Evolutionary conservation across 2,888 invertebrate species (phyloP).

Genomic region (Magallana nippona): DNA sequence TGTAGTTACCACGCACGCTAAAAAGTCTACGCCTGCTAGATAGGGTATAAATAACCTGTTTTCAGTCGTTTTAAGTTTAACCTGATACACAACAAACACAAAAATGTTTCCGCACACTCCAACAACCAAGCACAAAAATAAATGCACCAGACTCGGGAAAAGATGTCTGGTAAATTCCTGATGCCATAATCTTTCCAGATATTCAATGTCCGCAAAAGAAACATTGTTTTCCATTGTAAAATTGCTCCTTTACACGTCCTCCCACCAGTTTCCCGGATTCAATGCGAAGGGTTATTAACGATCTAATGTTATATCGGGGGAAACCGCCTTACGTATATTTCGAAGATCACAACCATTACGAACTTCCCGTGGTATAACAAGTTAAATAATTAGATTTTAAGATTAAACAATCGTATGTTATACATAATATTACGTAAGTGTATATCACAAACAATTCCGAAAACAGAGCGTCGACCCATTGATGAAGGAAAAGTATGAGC

Average conservation of each 20-base stretch:
- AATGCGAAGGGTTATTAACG: too few relatives aligned
- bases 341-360: too few relatives aligned
- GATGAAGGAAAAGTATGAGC: too few relatives aligned
- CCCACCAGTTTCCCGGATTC: too few relatives aligned
- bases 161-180: conserved; percentile 1
- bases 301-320: too few relatives aligned
- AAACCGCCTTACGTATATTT: too few relatives aligned
- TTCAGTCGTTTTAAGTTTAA: background rate
- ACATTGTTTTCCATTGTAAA: background rate
- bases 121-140: background rate
- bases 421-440: too few relatives aligned
- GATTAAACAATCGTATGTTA: too few relatives aligned
- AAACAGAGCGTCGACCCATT: too few relatives aligned
- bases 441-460: too few relatives aligned
- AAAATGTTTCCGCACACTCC: background rate
- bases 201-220: background rate
- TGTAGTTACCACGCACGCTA: background rate
- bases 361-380: too few relatives aligned
- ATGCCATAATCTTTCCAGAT: background rate
- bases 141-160: background rate
- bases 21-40: conserved; percentile 1
- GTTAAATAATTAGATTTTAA: too few relatives aligned
- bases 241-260: background rate
- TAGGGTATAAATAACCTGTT: background rate
- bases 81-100: background rate